A percentile compares a stretch with the other conserved stretches of the same genome.
Conservation (phyloP, 2,888 invertebrate species). For the Disparrhopalites patrizii region DNA sequence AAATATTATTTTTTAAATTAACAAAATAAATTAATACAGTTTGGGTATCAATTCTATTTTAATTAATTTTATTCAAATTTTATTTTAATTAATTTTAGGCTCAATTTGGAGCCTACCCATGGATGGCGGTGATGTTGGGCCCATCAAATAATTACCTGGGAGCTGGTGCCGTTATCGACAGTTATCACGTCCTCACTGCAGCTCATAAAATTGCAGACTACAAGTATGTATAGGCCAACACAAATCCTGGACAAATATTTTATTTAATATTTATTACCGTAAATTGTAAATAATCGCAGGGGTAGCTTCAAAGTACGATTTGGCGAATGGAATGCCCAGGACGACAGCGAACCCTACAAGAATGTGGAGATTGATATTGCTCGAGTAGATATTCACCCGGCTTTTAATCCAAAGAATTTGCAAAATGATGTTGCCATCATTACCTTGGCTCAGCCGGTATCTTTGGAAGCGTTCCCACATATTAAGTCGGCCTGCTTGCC, state of each 20-base stretch:
- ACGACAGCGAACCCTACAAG: constrained; percentile 62
- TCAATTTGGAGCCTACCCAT: constrained; percentile 66
- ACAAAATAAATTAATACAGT: no score
- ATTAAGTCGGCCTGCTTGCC: constrained; percentile 58
- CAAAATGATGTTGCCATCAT: constrained; percentile 79
- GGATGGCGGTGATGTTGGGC: constrained; percentile 63
- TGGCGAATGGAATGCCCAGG: constrained; percentile 71
- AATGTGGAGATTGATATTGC: constrained; percentile 61
- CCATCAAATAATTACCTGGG: constrained; percentile 64
- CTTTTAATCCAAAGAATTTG: constrained; percentile 67
- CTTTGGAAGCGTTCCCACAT: constrained; percentile 51
- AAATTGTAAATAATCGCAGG: constrained; percentile 19
- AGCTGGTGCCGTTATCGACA: constrained; percentile 67
- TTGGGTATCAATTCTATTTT: not conserved
- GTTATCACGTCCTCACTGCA: constrained; percentile 66
- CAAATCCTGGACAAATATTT: not conserved
- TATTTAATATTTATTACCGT: not conserved
- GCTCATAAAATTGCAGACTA: constrained; percentile 65
- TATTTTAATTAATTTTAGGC: constrained; percentile 52
- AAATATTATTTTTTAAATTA: not conserved
- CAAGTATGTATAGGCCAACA: constrained; percentile 54
- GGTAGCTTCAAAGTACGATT: constrained; percentile 61
- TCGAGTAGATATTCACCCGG: constrained; percentile 62
- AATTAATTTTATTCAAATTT: not conserved
- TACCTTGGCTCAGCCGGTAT: constrained; percentile 58